These are phyloP conservation scores for Osmerus eperlanus DNA, from an alignment of 2,113 vertebrate species.

Conservation along the genomic window DNA sequence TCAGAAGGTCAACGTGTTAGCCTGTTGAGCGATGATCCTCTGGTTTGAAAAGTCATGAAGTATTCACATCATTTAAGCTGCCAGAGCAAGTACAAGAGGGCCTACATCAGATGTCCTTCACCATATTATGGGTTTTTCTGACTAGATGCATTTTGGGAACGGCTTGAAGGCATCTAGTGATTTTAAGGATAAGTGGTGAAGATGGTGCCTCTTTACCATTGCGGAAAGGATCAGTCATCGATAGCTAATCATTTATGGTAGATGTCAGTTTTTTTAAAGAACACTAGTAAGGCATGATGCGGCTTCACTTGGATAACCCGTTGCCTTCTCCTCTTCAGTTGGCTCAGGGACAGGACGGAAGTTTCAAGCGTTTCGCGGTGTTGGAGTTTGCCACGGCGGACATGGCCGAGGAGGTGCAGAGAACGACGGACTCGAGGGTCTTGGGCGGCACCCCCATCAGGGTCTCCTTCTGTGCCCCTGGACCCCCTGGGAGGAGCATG, in stretches of 20 bases:
- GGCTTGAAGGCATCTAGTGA: too few species aligned
- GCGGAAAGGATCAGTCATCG: too few species aligned
- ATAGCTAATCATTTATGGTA: too few species aligned
- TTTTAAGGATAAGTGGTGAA: too few species aligned
- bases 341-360: constrained; percentile 88
- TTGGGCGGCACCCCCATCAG: constrained; percentile 77
- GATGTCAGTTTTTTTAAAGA: too few species aligned
- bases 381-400: constrained; percentile 81
- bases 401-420: constrained; percentile 79
- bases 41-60: too few species aligned
- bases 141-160: too few species aligned
- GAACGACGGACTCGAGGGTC: constrained; percentile 68
- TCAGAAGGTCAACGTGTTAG: background rate
- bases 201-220: too few species aligned
- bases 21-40: background rate
- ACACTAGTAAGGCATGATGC: background rate
- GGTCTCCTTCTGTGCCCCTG: constrained; percentile 89
- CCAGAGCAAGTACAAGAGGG: too few species aligned
- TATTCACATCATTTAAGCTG: too few species aligned
- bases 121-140: too few species aligned
- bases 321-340: constrained; percentile 63
- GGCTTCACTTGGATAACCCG: background rate
- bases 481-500: constrained; percentile 89
- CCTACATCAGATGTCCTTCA: too few species aligned
- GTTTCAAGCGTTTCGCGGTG: constrained; percentile 85